Evolutionary conservation across 2,113 vertebrate genomes (phyloP).

Genomic region (Burhinus bistriatus): DNA sequence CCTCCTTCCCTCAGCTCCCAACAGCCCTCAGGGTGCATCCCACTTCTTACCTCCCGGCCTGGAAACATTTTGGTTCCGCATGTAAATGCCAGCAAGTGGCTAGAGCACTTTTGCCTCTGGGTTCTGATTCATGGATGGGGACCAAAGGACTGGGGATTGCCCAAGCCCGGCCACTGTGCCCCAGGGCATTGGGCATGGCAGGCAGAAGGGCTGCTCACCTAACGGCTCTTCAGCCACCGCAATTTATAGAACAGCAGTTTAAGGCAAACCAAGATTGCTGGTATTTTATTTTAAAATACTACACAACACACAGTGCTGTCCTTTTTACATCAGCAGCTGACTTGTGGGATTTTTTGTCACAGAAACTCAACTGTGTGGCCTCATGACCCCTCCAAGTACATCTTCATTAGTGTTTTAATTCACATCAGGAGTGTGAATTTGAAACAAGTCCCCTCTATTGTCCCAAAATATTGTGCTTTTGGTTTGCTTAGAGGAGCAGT

Average conservation of each 20-base stretch:
- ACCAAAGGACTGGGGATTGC: neutral
- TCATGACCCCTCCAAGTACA: neutral
- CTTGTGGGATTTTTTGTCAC: neutral
- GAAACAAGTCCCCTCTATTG: neutral
- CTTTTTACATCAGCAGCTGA: neutral
- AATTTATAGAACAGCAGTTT: neutral
- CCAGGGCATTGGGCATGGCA: accelerated
- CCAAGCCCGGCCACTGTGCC: neutral
- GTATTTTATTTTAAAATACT: neutral
- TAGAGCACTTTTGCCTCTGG: neutral
- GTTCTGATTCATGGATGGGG: neutral
- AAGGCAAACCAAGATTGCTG: neutral
- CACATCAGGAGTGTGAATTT: neutral
- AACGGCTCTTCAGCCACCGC: neutral
- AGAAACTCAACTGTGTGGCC: neutral
- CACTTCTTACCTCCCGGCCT: neutral
- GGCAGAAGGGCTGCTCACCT: neutral
- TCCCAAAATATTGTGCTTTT: neutral
- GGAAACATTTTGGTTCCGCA: neutral
- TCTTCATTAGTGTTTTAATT: neutral
- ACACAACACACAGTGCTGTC: neutral
- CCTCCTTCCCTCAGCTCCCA: neutral
- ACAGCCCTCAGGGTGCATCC: neutral
- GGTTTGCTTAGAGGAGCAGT: neutral
- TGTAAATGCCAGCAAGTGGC: neutral